A percentile compares a stretch with the other conserved stretches of the same genome.
Evolutionary conservation across 2,888 invertebrate genomes (phyloP).

Genomic region (Xanthia icteritia): DNA sequence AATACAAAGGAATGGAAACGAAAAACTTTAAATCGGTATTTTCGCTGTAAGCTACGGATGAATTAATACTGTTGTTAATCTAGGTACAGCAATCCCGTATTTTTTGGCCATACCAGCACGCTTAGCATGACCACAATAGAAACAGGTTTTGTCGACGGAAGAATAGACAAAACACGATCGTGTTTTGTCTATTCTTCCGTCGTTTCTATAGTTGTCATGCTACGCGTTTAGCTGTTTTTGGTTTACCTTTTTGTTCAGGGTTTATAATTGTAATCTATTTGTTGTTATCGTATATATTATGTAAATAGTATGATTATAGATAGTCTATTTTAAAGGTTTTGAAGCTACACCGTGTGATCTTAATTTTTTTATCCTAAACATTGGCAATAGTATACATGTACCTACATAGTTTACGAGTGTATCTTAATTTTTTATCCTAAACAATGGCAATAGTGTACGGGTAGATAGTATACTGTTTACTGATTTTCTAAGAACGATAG

Average conservation of each 20-base stretch:
- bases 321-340: conserved; percentile 9
- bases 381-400: neutral
- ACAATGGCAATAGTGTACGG: neutral
- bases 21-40: neutral
- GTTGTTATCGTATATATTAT: no score
- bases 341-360: neutral
- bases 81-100: no score
- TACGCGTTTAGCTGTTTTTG: neutral
- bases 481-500: conserved; percentile 23
- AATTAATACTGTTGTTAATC: neutral
- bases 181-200: no score
- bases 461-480: conserved; percentile 30
- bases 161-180: no score
- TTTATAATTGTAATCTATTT: neutral
- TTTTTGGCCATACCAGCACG: neutral
- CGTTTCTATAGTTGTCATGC: no score
- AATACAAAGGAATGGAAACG: neutral
- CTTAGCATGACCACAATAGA: no score
- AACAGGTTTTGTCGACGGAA: no score
- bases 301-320: no score
- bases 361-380: conserved; percentile 5
- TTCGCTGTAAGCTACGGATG: neutral
- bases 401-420: no score
- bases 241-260: neutral
- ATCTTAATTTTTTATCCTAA: conserved; percentile 4